phyloP scores from a whole-genome alignment of 2,113 vertebrate genomes.

The Rhinolophus sinicus region DNA sequence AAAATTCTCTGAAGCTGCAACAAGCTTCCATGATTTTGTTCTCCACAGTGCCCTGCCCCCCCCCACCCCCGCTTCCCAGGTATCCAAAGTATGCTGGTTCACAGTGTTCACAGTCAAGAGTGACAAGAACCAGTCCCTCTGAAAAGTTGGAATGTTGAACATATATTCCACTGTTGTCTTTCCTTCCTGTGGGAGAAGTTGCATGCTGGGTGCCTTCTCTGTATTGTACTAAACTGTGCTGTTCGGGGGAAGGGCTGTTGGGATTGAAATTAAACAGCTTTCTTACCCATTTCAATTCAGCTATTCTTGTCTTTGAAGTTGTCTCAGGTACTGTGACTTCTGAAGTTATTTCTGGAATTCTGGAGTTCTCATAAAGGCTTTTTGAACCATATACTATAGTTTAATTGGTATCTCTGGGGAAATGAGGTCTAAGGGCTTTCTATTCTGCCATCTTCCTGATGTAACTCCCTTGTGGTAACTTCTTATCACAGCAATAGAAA shows the following conservation, averaged over 20 bases:
- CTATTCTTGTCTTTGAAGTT: neutral
- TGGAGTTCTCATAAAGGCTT: neutral
- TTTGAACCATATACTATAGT: neutral
- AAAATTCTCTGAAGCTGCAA: neutral
- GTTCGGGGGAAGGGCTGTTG: neutral
- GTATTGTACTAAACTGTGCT: neutral
- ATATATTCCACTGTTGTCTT: neutral
- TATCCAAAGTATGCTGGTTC: neutral
- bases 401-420: neutral
- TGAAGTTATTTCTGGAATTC: neutral
- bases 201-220: neutral
- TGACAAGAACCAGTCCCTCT: neutral
- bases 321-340: neutral
- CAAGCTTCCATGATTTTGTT: neutral
- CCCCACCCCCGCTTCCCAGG: too few relatives aligned
- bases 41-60: neutral
- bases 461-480: neutral
- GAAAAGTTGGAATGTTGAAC: neutral
- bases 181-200: neutral
- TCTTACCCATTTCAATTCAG: neutral
- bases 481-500: neutral
- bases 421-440: neutral
- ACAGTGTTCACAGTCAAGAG: too few relatives aligned
- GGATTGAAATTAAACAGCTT: neutral
- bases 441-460: neutral